These are phyloP conservation scores for Mormyrus iriodes DNA, from an alignment of 2,113 vertebrate species.

Conservation along the genomic window DNA sequence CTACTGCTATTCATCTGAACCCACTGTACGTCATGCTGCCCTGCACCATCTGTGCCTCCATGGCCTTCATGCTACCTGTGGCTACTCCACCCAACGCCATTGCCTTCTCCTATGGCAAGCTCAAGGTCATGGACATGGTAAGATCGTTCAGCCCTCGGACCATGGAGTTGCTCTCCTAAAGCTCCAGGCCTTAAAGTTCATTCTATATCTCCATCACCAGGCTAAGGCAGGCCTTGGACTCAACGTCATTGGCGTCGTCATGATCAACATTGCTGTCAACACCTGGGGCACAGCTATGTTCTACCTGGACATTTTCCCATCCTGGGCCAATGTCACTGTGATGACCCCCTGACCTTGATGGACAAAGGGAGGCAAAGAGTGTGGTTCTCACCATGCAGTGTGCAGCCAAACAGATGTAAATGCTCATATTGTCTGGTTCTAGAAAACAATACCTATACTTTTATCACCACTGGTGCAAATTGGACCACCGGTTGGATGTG, in stretches of 20 bases:
- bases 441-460: not conserved
- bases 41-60: conserved; percentile 71
- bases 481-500: not conserved
- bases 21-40: conserved; percentile 89
- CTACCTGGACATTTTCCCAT: conserved; percentile 63
- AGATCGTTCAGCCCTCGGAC: conserved; percentile 67
- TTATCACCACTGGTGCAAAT: not conserved
- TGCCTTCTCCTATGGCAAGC: conserved; percentile 81
- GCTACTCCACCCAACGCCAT: conserved; percentile 89
- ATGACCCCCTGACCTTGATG: conserved; percentile 10
- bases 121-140: conserved; percentile 84
- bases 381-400: not conserved
- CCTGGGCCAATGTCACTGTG: conserved; percentile 70
- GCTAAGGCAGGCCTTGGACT: not conserved
- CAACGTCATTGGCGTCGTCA: conserved; percentile 69
- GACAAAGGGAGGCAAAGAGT: not conserved
- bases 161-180: not conserved
- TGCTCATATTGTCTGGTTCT: not conserved
- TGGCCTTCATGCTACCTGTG: conserved; percentile 94
- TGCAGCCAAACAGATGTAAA: not conserved
- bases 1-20: conserved; percentile 70
- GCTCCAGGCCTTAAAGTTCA: not conserved
- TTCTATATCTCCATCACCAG: not conserved
- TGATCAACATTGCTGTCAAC: conserved; percentile 74
- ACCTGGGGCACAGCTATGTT: conserved; percentile 77